These are phyloP conservation scores for Himalopsyche anomala DNA, from an alignment of 2,888 invertebrate genomes.

Conservation along the genomic window DNA sequence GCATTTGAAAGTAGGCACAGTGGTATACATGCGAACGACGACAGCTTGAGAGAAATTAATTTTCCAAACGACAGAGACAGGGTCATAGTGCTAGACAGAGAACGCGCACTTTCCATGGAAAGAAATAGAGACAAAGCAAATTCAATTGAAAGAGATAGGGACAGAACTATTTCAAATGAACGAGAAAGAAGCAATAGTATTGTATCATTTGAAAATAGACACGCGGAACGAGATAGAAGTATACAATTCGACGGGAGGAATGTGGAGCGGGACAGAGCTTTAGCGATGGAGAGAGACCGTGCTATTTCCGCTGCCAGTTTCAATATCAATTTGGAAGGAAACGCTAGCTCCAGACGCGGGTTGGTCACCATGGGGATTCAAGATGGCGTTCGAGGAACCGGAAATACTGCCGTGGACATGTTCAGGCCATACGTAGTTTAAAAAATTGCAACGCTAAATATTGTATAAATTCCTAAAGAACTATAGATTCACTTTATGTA, in stretches of 20 bases:
- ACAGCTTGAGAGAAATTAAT: conserved; percentile 26
- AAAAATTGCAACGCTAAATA: conserved; percentile 35
- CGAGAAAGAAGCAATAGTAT: conserved; percentile 72
- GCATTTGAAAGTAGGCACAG: conserved; percentile 48
- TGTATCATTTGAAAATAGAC: conserved; percentile 67
- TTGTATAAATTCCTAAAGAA: not conserved
- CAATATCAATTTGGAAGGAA: conserved; percentile 49
- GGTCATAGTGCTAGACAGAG: conserved; percentile 43
- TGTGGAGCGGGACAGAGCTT: conserved; percentile 45
- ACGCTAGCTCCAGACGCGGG: conserved; percentile 69
- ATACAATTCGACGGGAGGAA: conserved; percentile 33
- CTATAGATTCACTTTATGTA: not conserved
- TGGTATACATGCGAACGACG: conserved; percentile 5
- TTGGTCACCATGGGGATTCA: conserved; percentile 72
- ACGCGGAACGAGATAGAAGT: conserved; percentile 48
- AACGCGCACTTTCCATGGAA: conserved; percentile 23
- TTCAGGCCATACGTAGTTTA: conserved; percentile 75
- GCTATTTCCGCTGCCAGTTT: conserved; percentile 47
- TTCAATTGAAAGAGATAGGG: conserved; percentile 68
- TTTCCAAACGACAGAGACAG: conserved; percentile 45
- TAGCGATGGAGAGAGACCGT: conserved; percentile 53
- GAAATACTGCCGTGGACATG: conserved; percentile 66
- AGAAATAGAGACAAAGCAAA: conserved; percentile 41
- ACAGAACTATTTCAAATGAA: conserved; percentile 39
- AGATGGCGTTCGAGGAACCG: conserved; percentile 72